phyloP scores from a whole-genome alignment of 2,113 vertebrate genomes.

The Stigmatopora nigra region DNA sequence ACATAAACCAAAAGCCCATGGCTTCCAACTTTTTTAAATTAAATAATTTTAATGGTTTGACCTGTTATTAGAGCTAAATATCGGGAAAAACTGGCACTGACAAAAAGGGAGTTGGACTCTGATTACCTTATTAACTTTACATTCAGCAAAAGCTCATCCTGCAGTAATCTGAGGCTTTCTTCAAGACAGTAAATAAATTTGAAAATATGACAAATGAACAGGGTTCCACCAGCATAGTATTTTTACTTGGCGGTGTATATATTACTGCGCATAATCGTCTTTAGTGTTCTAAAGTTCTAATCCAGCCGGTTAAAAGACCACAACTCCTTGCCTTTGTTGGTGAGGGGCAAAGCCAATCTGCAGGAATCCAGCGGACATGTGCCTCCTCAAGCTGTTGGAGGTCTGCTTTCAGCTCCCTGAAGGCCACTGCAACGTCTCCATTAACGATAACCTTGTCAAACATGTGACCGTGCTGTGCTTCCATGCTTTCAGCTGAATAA shows the following conservation, averaged over 20 bases:
- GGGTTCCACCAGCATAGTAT: too few species aligned
- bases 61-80: conserved; percentile 44
- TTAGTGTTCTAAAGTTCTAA: conserved; percentile 21
- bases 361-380: conserved; percentile 81
- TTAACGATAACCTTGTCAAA: conserved; percentile 86
- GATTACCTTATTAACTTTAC: conserved; percentile 24
- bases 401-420: conserved; percentile 77
- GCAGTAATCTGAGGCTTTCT: conserved; percentile 16
- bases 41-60: conserved; percentile 5
- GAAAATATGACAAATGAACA: conserved; percentile 22
- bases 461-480: conserved; percentile 78
- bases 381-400: conserved; percentile 72
- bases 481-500: conserved; percentile 76
- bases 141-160: conserved; percentile 25
- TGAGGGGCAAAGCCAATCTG: conserved; percentile 76
- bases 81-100: conserved; percentile 44
- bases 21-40: conserved; percentile 12
- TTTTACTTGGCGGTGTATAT: not conserved
- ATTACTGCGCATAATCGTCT: not conserved
- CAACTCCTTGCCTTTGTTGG: conserved; percentile 27
- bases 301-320: conserved; percentile 32
- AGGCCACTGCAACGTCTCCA: conserved; percentile 77
- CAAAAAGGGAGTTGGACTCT: conserved; percentile 27
- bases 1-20: conserved; percentile 5
- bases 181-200: conserved; percentile 17